phyloP scores from a whole-genome alignment of 2,113 vertebrate species.

The Herpailurus yagouaroundi region DNA sequence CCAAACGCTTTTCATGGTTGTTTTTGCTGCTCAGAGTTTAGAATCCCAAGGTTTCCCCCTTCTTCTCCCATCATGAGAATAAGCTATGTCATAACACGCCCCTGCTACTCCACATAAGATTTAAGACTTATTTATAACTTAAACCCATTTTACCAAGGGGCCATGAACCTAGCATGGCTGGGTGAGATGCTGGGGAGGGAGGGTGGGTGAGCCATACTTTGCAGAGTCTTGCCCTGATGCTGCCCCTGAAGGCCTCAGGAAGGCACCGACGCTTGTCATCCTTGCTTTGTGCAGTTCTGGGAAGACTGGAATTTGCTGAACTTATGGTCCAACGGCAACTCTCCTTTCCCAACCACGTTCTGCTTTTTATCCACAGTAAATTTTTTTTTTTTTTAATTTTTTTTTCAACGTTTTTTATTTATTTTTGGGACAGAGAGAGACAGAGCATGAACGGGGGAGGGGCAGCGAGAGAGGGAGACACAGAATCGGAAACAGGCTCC shows the following conservation, averaged over 20 bases:
- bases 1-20: not conserved
- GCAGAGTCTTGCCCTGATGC: not conserved
- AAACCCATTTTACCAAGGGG: not conserved
- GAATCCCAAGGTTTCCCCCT: not conserved
- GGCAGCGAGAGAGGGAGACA: too few relatives aligned
- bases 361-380: not conserved
- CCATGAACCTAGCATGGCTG: not conserved
- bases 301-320: conserved; percentile 4
- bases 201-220: not conserved
- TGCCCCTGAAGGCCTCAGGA: not conserved
- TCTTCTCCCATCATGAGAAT: not conserved
- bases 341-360: not conserved
- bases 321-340: not conserved
- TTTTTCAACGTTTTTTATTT: too few relatives aligned
- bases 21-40: conserved; percentile 31
- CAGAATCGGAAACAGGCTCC: too few relatives aligned
- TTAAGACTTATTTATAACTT: not conserved
- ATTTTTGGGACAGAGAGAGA: too few relatives aligned
- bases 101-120: not conserved
- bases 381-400: too few relatives aligned
- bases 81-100: not conserved
- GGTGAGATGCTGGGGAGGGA: not conserved
- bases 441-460: too few relatives aligned
- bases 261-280: rapidly evolving
- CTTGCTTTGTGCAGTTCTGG: not conserved